These are phyloP conservation scores for Chaetodon auriga DNA, from an alignment of 2,113 vertebrate genomes.

Conservation along the genomic window DNA sequence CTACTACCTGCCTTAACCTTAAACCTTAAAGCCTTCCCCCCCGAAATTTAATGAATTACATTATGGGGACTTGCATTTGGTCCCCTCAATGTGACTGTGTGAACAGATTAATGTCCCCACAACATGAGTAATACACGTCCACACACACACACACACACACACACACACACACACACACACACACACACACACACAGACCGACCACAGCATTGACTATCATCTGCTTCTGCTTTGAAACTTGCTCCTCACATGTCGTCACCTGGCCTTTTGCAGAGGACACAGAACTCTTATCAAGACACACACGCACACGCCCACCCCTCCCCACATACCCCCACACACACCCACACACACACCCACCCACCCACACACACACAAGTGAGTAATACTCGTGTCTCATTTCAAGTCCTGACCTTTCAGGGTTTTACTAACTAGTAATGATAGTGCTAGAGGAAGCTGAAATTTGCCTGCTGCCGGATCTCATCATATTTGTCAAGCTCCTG, in stretches of 20 bases:
- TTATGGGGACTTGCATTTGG: no score
- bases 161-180: constrained; percentile 15
- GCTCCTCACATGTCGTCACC: constrained; percentile 53
- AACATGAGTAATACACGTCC: background rate
- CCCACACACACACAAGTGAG: background rate
- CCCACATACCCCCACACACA: background rate
- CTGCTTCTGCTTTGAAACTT: constrained; percentile 64
- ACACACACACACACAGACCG: constrained; percentile 5
- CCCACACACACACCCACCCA: constrained; percentile 21
- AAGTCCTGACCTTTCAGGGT: constrained; percentile 69
- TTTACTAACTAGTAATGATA: constrained; percentile 53
- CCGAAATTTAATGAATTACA: no score
- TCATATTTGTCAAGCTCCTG: constrained; percentile 55
- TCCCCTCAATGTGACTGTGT: no score
- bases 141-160: background rate
- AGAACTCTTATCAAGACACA: constrained; percentile 39
- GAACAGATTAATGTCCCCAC: background rate
- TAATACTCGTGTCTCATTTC: constrained; percentile 62
- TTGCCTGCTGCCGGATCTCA: constrained; percentile 36
- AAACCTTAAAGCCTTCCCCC: no score
- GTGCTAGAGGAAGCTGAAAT: constrained; percentile 41
- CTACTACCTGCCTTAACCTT: no score
- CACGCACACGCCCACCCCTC: constrained; percentile 2
- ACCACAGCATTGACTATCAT: constrained; percentile 49
- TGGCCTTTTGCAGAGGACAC: constrained; percentile 63